A percentile compares a stretch with the other conserved stretches of the same genome.
Conservation (phyloP, 2,888 invertebrate genomes). For the Prosopocoilus inquinatus region DNA sequence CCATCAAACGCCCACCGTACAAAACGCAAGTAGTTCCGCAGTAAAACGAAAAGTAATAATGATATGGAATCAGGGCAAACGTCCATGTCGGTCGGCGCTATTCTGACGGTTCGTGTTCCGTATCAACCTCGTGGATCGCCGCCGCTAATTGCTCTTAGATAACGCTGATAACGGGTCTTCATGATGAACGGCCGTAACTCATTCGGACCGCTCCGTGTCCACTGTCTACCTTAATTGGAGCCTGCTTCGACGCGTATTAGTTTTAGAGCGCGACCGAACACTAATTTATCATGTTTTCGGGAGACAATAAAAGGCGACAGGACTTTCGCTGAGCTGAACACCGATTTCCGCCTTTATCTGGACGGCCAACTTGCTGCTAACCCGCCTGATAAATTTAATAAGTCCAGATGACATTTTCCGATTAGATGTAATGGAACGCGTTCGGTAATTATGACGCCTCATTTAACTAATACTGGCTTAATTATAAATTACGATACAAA, state of each 20-base stretch:
- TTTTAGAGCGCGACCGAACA: too few species aligned
- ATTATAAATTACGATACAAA: constrained; percentile 5
- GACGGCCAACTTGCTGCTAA: neutral
- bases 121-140: constrained; percentile 41
- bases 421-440: constrained; percentile 14
- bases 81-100: constrained; percentile 32
- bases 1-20: neutral
- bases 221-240: neutral
- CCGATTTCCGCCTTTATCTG: neutral
- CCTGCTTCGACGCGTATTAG: neutral
- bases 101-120: constrained; percentile 42
- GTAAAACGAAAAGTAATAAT: constrained; percentile 12
- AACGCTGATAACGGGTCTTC: constrained; percentile 39
- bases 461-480: constrained; percentile 17
- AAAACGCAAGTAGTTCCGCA: neutral
- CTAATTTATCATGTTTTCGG: too few species aligned
- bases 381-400: constrained; percentile 2
- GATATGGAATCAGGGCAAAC: constrained; percentile 11
- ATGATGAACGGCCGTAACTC: constrained; percentile 40
- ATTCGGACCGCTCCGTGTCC: constrained; percentile 23
- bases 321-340: neutral
- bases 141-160: constrained; percentile 43
- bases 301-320: neutral
- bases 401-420: constrained; percentile 10
- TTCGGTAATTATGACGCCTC: constrained; percentile 15